These are phyloP conservation scores for Anomalospiza imberbis DNA, from an alignment of 2,797 vertebrate species.

Conservation along the genomic window DNA sequence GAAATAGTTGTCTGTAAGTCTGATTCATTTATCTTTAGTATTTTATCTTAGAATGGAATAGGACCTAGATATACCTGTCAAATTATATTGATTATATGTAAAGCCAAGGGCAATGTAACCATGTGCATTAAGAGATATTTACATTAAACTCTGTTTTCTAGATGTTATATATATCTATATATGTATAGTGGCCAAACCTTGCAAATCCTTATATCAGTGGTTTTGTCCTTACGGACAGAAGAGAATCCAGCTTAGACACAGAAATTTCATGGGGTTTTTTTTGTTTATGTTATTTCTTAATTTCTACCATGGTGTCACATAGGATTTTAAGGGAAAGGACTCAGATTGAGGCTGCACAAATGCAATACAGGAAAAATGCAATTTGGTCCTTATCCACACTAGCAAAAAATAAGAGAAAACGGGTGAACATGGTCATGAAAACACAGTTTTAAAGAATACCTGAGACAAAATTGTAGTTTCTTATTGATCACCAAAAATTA, in stretches of 20 bases:
- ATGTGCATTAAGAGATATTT: not conserved
- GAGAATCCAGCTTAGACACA: not conserved
- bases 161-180: not conserved
- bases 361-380: not conserved
- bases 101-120: not conserved
- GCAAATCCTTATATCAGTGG: accelerated
- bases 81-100: not conserved
- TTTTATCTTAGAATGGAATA: not conserved
- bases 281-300: not conserved
- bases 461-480: not conserved
- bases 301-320: not conserved
- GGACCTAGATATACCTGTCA: not conserved
- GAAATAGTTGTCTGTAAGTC: not conserved
- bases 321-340: not conserved
- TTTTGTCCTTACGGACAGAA: not conserved
- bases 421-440: not conserved
- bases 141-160: not conserved
- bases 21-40: not conserved
- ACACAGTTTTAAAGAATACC: not conserved
- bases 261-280: not conserved
- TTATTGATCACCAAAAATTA: not conserved
- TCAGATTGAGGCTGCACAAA: not conserved
- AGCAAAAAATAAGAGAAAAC: not conserved
- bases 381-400: not conserved
- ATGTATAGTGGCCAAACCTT: accelerated